Evolutionary conservation across 2,113 vertebrate species (phyloP).

Genomic region (Columba livia): DNA sequence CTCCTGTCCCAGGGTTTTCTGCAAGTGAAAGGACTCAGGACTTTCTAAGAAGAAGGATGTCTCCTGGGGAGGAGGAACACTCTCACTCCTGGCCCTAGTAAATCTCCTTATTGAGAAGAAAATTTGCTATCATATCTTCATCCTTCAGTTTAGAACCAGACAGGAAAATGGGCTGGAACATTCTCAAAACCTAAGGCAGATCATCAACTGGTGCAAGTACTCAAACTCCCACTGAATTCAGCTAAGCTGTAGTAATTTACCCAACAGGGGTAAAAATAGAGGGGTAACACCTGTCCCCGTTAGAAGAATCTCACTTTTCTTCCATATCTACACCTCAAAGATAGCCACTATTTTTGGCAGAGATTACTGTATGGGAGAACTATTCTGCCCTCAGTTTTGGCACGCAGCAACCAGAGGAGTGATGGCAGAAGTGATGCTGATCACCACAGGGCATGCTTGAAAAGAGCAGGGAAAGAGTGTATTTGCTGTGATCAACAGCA

Average conservation of each 20-base stretch:
- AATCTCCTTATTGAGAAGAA: background rate
- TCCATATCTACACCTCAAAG: background rate
- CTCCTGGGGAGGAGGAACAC: background rate
- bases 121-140: background rate
- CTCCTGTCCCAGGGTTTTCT: background rate
- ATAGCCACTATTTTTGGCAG: background rate
- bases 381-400: background rate
- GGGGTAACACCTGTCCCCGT: background rate
- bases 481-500: background rate
- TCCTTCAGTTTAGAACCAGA: background rate
- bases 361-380: background rate
- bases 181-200: background rate
- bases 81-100: background rate
- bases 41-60: background rate
- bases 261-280: background rate
- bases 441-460: background rate
- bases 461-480: background rate
- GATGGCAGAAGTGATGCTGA: background rate
- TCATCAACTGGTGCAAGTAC: background rate
- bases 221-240: background rate
- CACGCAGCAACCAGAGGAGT: background rate
- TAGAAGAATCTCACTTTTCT: background rate
- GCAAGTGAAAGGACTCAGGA: background rate
- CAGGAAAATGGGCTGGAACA: background rate
- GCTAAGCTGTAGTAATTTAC: background rate